phyloP scores from a whole-genome alignment of 2,888 invertebrate genomes.

The Pseudococcus longispinus region DNA sequence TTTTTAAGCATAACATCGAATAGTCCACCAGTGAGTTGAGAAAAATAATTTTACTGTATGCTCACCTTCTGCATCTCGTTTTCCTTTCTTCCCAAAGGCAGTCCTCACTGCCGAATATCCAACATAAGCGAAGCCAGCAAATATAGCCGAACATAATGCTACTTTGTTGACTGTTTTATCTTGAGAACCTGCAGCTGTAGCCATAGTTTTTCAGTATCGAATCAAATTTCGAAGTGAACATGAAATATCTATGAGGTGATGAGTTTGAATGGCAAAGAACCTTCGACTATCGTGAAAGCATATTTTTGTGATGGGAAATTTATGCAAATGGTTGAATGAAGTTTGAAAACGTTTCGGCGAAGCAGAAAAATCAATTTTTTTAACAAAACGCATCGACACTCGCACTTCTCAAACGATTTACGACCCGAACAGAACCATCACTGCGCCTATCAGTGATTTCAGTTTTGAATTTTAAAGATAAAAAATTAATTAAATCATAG shows the following conservation, averaged over 20 bases:
- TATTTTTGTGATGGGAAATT: background rate
- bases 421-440: background rate
- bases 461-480: background rate
- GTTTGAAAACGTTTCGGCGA: background rate
- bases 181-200: constrained; percentile 58
- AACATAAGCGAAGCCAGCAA: constrained; percentile 66
- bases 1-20: background rate
- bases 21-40: background rate
- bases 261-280: background rate
- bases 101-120: constrained; percentile 65
- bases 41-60: no score
- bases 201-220: background rate
- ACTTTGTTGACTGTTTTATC: constrained; percentile 65
- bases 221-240: background rate
- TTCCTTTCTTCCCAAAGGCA: constrained; percentile 62
- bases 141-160: constrained; percentile 65
- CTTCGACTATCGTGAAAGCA: background rate
- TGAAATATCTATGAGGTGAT: background rate
- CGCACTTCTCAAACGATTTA: background rate
- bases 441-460: background rate
- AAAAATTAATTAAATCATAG: background rate
- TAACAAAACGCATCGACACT: background rate
- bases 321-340: background rate
- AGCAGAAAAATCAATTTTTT: background rate
- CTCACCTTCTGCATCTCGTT: constrained; percentile 51